Evolutionary conservation across 2,888 invertebrate genomes (phyloP), one percentile per base, ranked within the genome.

Genomic region (Hyalella azteca): DNA sequence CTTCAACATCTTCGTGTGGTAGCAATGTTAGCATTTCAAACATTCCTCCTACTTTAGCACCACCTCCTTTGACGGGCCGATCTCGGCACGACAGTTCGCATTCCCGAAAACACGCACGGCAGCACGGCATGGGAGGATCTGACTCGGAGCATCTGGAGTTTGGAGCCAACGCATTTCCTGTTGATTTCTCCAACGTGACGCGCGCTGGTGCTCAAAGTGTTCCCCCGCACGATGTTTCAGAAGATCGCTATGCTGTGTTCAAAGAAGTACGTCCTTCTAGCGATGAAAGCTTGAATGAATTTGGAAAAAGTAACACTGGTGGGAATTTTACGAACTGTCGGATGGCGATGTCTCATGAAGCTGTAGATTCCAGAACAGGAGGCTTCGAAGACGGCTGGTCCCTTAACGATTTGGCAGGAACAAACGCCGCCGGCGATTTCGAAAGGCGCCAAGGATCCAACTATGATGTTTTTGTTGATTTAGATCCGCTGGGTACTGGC

Each of bases 381-480:
- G 36, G 39, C 13, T 54, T 22, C 11, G 60, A 29, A 36, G 77
- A 60, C 39, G 45, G n/a, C 9, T 13, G 36, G n/a, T 40, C 48
- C 36, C 59, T 41, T 3, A 29, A 45, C 32, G 76, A 40, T 29
- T 54, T 36, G 32, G 60, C 75, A 4, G 54, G 26, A 54, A 73
- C 22, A 40, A 60, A 45, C 15, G 36, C 36, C 66, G 19, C 75
- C 13, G 32, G 45, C 45, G 73, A 40, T 36, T 45, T 19, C 54
- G 59, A 49, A 19, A 29, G 29, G 32, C 50, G 40, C 66, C 32
- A 45, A 29, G 36, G 45, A 40, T 75, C 73, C 36, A 59, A 50
- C 88, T 92, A 93, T 90, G 95, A 95, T 90, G 94, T 96, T 86
- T 96, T 96, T 91, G 95, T 95, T 85, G 96, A 96, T 88, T 90